A percentile compares a stretch with the other conserved stretches of the same genome.
These are phyloP conservation scores for Oncopodura yosiiana DNA, from an alignment of 1,140 invertebrate species.

Conservation along the genomic window DNA sequence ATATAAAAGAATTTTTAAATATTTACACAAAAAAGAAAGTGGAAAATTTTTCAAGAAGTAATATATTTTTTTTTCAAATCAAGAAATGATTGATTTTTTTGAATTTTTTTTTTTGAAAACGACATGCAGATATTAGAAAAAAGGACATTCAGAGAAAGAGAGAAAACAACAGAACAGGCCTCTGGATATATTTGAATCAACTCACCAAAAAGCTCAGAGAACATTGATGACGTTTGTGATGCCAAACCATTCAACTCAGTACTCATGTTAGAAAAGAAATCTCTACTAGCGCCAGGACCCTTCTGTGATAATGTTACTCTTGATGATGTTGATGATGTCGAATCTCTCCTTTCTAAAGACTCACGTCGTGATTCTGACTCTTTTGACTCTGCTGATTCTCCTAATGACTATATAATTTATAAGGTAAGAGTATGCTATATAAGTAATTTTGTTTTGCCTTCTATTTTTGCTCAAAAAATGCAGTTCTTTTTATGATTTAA, in stretches of 20 bases:
- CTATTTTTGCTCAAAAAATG: too few relatives aligned
- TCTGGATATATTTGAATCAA: background rate
- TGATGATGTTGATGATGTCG: conserved; percentile 19
- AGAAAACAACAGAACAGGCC: background rate
- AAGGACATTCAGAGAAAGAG: background rate
- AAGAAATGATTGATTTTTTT: too few relatives aligned
- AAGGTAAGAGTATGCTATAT: too few relatives aligned
- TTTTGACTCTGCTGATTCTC: conserved; percentile 29
- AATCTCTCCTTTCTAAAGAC: conserved; percentile 27
- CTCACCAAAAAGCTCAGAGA: conserved; percentile 74
- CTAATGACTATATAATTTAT: conserved; percentile 29
- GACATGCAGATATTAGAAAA: background rate
- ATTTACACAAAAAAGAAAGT: too few relatives aligned
- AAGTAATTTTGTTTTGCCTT: too few relatives aligned
- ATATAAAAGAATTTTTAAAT: too few relatives aligned
- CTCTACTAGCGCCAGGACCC: conserved; percentile 45
- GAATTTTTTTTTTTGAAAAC: too few relatives aligned
- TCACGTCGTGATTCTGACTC: conserved; percentile 15
- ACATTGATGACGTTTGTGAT: conserved; percentile 78
- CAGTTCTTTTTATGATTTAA: too few relatives aligned
- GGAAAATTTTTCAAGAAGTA: too few relatives aligned
- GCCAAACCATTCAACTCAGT: conserved; percentile 81
- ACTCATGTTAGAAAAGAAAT: conserved; percentile 81
- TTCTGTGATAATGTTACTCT: conserved; percentile 24
- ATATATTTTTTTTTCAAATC: too few relatives aligned